phyloP scores from a whole-genome alignment of 2,888 invertebrate genomes.

The Rhaphigaster nebulosa region DNA sequence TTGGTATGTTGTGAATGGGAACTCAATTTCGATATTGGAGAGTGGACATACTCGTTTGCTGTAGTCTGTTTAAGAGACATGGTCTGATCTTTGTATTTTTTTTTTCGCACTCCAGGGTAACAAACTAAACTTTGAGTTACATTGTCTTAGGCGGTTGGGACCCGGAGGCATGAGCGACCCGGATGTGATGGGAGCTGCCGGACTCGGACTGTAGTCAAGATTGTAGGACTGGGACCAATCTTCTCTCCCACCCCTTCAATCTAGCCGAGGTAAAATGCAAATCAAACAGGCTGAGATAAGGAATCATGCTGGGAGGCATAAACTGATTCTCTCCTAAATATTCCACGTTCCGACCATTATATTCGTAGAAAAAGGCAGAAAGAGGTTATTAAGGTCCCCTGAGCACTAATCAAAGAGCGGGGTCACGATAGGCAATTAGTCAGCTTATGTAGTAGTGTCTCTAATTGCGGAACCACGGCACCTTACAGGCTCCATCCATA shows the following conservation, averaged over 20 bases:
- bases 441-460: conserved; percentile 33
- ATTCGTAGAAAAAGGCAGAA: conserved; percentile 50
- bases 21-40: no score
- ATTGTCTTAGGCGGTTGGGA: not conserved
- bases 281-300: conserved; percentile 52
- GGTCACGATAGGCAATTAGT: conserved; percentile 57
- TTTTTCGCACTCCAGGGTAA: not conserved
- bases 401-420: conserved; percentile 32
- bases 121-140: not conserved
- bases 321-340: conserved; percentile 57
- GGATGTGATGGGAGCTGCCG: conserved; percentile 36
- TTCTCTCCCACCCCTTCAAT: conserved; percentile 48
- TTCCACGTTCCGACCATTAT: conserved; percentile 56
- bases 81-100: not conserved
- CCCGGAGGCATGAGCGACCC: conserved; percentile 16
- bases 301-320: conserved; percentile 48
- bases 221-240: conserved; percentile 48
- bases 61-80: no score
- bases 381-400: conserved; percentile 51
- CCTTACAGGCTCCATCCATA: not conserved
- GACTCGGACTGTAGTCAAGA: conserved; percentile 17
- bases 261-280: conserved; percentile 47
- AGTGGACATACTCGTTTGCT: no score
- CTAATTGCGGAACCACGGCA: conserved; percentile 31
- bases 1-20: no score